A percentile compares a stretch with the other conserved stretches of the same genome.
phyloP scores from a whole-genome alignment of 2,888 invertebrate genomes.

The Diaperis boleti region DNA sequence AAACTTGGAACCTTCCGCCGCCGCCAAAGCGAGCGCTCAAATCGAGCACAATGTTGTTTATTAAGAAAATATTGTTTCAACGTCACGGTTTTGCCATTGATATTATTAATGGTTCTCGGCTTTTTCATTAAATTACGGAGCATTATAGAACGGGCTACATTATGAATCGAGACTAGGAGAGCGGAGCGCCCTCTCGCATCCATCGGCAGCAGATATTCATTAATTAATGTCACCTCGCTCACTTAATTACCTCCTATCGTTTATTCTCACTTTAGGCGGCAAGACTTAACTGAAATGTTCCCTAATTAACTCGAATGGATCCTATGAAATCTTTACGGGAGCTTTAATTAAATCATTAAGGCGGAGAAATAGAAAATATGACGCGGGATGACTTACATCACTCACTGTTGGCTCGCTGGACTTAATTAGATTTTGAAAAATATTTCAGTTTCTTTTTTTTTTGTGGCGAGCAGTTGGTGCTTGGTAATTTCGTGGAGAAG shows the following conservation, averaged over 20 bases:
- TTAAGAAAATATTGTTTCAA: conserved; percentile 34
- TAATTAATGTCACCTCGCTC: conserved; percentile 61
- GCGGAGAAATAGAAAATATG: conserved; percentile 37
- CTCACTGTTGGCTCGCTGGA: no score
- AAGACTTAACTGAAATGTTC: conserved; percentile 55
- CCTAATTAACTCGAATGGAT: conserved; percentile 55
- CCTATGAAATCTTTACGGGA: conserved; percentile 47
- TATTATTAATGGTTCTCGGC: conserved; percentile 30
- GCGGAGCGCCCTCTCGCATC: conserved; percentile 24
- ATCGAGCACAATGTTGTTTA: conserved; percentile 24
- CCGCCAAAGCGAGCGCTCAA: conserved; percentile 13
- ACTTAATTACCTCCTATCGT: conserved; percentile 59
- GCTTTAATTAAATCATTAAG: conserved; percentile 53
- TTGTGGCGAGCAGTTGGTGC: no score
- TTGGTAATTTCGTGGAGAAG: no score
- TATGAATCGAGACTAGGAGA: conserved; percentile 29
- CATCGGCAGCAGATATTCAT: conserved; percentile 50
- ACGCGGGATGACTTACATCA: conserved; percentile 11
- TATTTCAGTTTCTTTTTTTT: no score
- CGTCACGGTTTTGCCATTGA: conserved; percentile 15
- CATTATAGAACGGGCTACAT: conserved; percentile 27
- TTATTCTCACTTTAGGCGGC: conserved; percentile 55
- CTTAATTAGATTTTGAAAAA: no score
- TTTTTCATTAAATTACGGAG: conserved; percentile 34
- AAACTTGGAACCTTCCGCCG: background rate